phyloP scores from a whole-genome alignment of 2,888 invertebrate species.

The Drosophila mimetica region DNA sequence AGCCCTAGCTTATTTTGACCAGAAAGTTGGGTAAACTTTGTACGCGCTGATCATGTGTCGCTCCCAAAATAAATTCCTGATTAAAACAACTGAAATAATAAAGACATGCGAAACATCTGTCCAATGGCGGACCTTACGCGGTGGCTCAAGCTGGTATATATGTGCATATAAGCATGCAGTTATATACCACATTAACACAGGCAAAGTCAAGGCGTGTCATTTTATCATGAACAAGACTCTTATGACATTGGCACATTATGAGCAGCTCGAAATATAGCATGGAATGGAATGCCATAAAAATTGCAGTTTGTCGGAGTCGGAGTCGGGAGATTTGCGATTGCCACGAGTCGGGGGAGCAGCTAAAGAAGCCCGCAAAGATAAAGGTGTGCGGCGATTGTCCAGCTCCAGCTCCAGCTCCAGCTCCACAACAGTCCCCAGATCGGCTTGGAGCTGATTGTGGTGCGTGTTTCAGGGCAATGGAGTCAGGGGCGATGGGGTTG shows the following conservation, averaged over 20 bases:
- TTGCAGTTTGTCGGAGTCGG: slow-evolving; percentile 39
- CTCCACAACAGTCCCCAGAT: slow-evolving; percentile 2
- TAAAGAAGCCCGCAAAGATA: slow-evolving; percentile 1
- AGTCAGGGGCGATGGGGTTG: slow-evolving; percentile 35
- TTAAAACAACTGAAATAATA: slow-evolving; percentile 10
- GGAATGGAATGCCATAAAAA: slow-evolving; percentile 46
- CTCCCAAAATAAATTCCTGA: slow-evolving; percentile 15
- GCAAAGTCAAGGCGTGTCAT: slow-evolving; percentile 53
- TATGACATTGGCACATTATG: slow-evolving; percentile 64
- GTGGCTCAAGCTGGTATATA: not conserved
- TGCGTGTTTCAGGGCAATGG: slow-evolving; percentile 64
- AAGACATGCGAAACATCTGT: slow-evolving; percentile 11
- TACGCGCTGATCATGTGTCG: not conserved
- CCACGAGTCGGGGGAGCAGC: not conserved
- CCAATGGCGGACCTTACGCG: not conserved
- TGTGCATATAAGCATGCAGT: not conserved
- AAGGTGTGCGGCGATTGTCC: slow-evolving; percentile 35
- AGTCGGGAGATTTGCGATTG: slow-evolving; percentile 14
- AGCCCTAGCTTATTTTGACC: not conserved
- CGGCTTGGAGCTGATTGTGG: slow-evolving; percentile 4
- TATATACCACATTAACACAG: slow-evolving; percentile 4
- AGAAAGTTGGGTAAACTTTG: not conserved
- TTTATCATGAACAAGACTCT: slow-evolving; percentile 49
- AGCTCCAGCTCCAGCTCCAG: slow-evolving; percentile 33
- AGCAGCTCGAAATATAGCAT: slow-evolving; percentile 4